These are phyloP conservation scores for Bergia sp. DNA, from an alignment of 92 coral and sea anemone genomes.

Conservation along the genomic window DNA sequence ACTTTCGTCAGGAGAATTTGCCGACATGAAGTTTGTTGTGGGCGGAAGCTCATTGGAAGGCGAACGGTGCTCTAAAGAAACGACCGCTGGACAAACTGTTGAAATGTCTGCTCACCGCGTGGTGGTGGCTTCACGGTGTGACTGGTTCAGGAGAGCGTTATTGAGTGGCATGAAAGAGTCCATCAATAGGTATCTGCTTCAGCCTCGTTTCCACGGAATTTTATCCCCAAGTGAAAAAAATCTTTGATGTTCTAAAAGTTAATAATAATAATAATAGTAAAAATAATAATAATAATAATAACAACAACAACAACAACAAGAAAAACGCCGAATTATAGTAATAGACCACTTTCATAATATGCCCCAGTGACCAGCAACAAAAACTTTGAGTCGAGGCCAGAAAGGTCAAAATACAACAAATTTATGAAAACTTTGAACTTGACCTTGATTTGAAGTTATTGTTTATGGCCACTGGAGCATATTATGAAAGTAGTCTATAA, in stretches of 20 bases:
- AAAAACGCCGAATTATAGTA: no score
- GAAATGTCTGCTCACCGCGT: constrained; percentile 87
- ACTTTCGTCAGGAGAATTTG: constrained; percentile 72
- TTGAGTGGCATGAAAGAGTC: constrained; percentile 97
- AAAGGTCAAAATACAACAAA: no score
- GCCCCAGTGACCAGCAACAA: no score
- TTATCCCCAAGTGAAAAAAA: neutral
- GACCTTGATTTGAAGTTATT: no score
- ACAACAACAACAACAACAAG: no score
- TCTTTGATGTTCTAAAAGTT: neutral
- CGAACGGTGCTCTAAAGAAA: constrained; percentile 37
- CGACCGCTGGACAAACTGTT: constrained; percentile 7
- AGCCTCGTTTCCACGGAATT: neutral
- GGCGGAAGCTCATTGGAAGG: constrained; percentile 37
- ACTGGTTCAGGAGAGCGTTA: constrained; percentile 93
- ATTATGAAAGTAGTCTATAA: no score
- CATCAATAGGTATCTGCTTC: constrained; percentile 72
- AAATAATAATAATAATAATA: no score
- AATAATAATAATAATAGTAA: no score
- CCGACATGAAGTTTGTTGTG: constrained; percentile 84
- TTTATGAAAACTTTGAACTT: no score
- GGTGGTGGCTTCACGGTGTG: constrained; percentile 92
- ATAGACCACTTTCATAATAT: no score
- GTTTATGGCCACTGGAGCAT: no score
- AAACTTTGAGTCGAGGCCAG: no score